phyloP scores from a whole-genome alignment of 2,113 vertebrate species.

The Rhodinocichla rosea region DNA sequence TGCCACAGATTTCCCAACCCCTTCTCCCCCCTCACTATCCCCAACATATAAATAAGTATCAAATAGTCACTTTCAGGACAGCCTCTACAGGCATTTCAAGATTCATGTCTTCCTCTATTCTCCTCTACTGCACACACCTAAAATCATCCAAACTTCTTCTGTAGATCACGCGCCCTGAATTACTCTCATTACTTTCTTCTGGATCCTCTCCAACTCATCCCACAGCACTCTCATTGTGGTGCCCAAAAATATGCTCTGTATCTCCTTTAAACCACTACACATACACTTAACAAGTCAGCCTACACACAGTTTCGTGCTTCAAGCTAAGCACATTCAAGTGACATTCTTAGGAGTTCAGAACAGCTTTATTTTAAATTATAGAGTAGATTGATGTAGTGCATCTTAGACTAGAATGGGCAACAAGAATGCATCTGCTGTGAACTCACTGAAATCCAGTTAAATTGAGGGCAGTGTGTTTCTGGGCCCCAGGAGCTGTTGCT shows the following conservation, averaged over 20 bases:
- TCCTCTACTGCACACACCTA: not conserved
- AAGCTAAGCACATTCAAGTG: not conserved
- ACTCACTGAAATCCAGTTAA: not conserved
- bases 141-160: not conserved
- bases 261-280: not conserved
- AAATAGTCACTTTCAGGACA: not conserved
- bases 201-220: slow-evolving; percentile 18
- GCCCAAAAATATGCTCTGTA: not conserved
- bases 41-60: not conserved
- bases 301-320: not conserved
- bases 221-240: not conserved
- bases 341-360: not conserved
- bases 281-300: slow-evolving; percentile 22
- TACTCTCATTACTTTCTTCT: not conserved
- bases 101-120: not conserved
- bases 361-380: not conserved
- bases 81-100: not conserved
- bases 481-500: not conserved
- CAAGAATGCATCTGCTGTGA: not conserved
- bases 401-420: not conserved
- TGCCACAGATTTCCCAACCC: not conserved
- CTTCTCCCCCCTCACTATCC: not conserved
- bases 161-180: not conserved
- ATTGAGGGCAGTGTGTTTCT: not conserved
- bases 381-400: not conserved